Percentiles rank a stretch among this genome's conserved stretches.
Evolutionary conservation across 2,888 invertebrate genomes (phyloP).

Genomic region (Torymus aiolomorphi): DNA sequence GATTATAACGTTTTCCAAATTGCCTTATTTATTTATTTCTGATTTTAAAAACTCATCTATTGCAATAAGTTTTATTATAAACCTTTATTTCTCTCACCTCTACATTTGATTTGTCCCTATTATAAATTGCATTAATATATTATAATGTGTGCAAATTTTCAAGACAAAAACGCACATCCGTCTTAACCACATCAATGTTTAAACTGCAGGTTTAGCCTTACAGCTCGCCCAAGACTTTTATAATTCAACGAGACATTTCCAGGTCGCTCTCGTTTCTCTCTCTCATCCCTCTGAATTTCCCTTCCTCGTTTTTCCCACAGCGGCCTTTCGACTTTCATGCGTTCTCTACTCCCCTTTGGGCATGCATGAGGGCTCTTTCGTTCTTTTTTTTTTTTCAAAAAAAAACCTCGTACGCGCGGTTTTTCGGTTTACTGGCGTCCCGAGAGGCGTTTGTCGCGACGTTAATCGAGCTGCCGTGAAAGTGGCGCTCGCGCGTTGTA

Average conservation of each 20-base stretch:
- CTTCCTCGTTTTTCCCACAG: neutral
- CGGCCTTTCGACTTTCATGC: slow-evolving; percentile 29
- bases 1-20: too few relatives aligned
- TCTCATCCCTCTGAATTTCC: neutral
- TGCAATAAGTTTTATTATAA: too few relatives aligned
- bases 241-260: slow-evolving; percentile 35
- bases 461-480: slow-evolving; percentile 47
- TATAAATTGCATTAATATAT: too few relatives aligned
- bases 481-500: slow-evolving; percentile 40
- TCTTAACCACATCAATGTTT: slow-evolving; percentile 11
- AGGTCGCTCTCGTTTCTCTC: neutral
- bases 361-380: neutral
- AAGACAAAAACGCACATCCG: neutral
- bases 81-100: too few relatives aligned
- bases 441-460: slow-evolving; percentile 32
- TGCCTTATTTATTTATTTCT: too few relatives aligned
- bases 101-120: too few relatives aligned
- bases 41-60: too few relatives aligned
- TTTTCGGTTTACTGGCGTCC: slow-evolving; percentile 26
- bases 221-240: slow-evolving; percentile 11
- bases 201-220: slow-evolving; percentile 8
- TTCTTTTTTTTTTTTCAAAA: slow-evolving; percentile 20
- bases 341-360: slow-evolving; percentile 7
- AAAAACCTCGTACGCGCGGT: neutral
- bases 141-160: neutral